Evolutionary conservation across 2,888 invertebrate species (phyloP), one percentile per base, ranked within the genome.

Genomic region (Punctoribates punctum): DNA sequence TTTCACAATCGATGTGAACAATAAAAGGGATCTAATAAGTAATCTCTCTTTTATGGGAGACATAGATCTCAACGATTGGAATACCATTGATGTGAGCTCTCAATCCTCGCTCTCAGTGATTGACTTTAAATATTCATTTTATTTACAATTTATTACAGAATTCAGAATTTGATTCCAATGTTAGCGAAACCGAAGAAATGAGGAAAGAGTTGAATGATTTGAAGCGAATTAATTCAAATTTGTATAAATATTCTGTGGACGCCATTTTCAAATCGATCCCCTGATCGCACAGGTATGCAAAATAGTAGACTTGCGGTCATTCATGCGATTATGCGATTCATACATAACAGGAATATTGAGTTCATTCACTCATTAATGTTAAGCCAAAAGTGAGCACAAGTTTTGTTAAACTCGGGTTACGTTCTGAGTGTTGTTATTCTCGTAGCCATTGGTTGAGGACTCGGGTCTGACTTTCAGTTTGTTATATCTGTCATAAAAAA

Each of bases 61-160:
- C 15, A 11, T 34, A 11, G 72, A 72, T 20, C 27, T 62, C 11
- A 25, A 17, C 15, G 48, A 27, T 17, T n/a, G 4, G 17, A 34
- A 17, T 65, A n/a, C 65, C 17, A 29, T 3, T 9, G 6, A 67
- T 20, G 65, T 67, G 8, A 67, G 65, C 20, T 54, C 2, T 54
- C 6, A 54, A n/a, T n/a, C n/a, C 23, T n/a, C 6, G 13, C 2
- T 54, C 2, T 20, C 9, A 54, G 6, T 20, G 8, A 34, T 34
- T 34, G 34, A 34, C 42, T 42, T 13, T 42, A 13, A 13, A 9
- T 42, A 70, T 17, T 67, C 2, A 17, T 23, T 70, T 72, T 46
- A 72, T 72, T 72, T 72, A 72, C 60, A 60, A 29, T 23, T 60
- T 13, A 17, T 46, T 72, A 72, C 72, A 72, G 72, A 46, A 72